Conservation (phyloP, 2,113 vertebrate genomes). For the Silurus asotus region DNA sequence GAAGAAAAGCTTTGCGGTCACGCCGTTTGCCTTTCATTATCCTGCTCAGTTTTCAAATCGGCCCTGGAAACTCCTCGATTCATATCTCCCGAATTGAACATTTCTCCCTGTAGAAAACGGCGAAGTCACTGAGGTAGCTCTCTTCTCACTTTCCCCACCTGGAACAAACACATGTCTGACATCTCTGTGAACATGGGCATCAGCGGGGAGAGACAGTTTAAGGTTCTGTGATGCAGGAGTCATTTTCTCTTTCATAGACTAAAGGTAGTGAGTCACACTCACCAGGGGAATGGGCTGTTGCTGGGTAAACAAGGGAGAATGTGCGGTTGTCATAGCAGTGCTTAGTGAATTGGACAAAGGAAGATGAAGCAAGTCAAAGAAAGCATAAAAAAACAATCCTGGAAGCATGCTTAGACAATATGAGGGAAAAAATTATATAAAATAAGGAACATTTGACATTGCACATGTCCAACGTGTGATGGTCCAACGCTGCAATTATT, state of each 20-base stretch:
- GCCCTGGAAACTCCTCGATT: neutral
- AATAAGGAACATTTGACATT: no score
- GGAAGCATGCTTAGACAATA: neutral
- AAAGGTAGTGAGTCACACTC: neutral
- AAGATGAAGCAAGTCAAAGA: neutral
- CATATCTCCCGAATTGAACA: conserved; percentile 24
- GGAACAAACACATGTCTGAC: neutral
- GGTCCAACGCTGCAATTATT: neutral
- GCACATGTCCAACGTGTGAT: neutral
- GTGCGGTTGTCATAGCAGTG: conserved; percentile 39
- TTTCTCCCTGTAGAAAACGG: neutral
- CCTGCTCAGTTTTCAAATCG: conserved; percentile 29
- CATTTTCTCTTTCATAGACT: conserved; percentile 28
- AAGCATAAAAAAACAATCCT: neutral
- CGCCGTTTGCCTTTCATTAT: neutral
- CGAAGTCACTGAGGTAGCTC: conserved; percentile 41
- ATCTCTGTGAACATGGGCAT: neutral
- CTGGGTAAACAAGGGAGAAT: conserved; percentile 37
- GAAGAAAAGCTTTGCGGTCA: neutral
- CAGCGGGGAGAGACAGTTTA: neutral
- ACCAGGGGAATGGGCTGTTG: conserved; percentile 46
- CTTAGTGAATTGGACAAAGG: neutral
- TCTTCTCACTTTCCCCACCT: neutral
- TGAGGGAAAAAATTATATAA: neutral
- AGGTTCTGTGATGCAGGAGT: conserved; percentile 10